Base-by-base conservation (phyloP, 2,113 vertebrate species). In the Amblyornis subalaris region DNA sequence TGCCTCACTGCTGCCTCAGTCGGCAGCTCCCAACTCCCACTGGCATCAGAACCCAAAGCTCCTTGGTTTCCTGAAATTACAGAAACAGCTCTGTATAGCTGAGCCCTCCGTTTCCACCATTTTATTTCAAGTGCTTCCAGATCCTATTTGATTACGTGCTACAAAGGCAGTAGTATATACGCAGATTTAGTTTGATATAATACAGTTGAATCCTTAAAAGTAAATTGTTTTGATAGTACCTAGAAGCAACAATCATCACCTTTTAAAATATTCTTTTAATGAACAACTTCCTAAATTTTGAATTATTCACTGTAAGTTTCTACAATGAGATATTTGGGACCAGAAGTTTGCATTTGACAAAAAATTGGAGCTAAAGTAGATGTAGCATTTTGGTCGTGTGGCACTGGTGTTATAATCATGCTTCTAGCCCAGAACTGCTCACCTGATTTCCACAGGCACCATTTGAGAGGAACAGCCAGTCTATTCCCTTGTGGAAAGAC, bases 371-470 rank as follows among this genome's bases (percentile, higher is more conserved):
- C 4, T 61, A 25, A 89, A 61, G 26, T 20, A 50, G 25, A 55
- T 14, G 44, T 19, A 85, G 17, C 5, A 4, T 74, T 71, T 76
- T 10, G 8, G 25, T 83, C 12, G 1, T 12, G 53, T 57, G 67
- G 36, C 66, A 42, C 21, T 12, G 17, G 11, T 40, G 7, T 15
- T 55, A 40, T 10, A 65, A 25, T n/a, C 31, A 20, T 0, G 0
- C 29, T 65, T 55, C 16, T n/a, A 80, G 36, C 17, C 24, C 26
- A 38, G 71, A 77, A 40, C 11, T 42, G 40, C 70, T 77, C 8
- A 2, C 79, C 61, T 87, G 86, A 54, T 71, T 89, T 85, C 74
- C 50, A 48, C 28, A 75, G 77, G 85, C 48, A 72, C 31, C 1
- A 0, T 45, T 61, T 31, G 57, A 86, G 38, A 57, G 42, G 47